Evolutionary conservation across 1,140 invertebrate species (phyloP).

Genomic region (Hyphantria cunea): DNA sequence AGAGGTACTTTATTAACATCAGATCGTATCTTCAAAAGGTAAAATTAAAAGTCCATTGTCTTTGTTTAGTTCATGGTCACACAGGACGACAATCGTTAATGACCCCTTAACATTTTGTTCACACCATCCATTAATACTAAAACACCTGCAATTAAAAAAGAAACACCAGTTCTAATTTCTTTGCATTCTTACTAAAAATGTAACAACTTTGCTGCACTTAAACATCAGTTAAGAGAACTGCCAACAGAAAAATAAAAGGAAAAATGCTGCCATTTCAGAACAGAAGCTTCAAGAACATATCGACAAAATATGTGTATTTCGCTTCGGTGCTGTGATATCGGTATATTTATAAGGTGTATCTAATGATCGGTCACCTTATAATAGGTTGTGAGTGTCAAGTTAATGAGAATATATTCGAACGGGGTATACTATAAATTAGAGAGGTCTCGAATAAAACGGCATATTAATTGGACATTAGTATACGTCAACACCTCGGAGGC

Average conservation of each 20-base stretch:
- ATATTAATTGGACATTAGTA: slow-evolving; percentile 76
- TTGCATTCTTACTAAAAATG: slow-evolving; percentile 39
- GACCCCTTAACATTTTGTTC: slow-evolving; percentile 66
- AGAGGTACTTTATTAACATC: slow-evolving; percentile 9
- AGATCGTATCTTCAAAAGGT: slow-evolving; percentile 14
- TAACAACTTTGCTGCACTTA: slow-evolving; percentile 33
- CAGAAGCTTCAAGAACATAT: slow-evolving; percentile 60
- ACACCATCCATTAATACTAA: slow-evolving; percentile 62
- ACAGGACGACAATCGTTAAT: slow-evolving; percentile 58
- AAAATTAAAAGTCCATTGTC: slow-evolving; percentile 32
- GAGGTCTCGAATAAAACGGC: slow-evolving; percentile 63
- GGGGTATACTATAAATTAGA: slow-evolving; percentile 70
- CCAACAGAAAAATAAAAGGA: slow-evolving; percentile 36
- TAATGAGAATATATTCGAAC: slow-evolving; percentile 75
- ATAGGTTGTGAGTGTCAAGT: slow-evolving; percentile 72
- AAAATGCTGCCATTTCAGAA: slow-evolving; percentile 38
- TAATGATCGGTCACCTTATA: slow-evolving; percentile 68
- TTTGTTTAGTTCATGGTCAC: slow-evolving; percentile 44
- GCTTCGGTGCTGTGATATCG: slow-evolving; percentile 51
- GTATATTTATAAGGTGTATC: slow-evolving; percentile 62
- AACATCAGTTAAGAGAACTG: slow-evolving; percentile 56
- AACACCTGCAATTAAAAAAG: slow-evolving; percentile 51
- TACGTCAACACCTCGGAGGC: slow-evolving; percentile 58
- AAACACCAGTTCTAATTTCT: slow-evolving; percentile 45
- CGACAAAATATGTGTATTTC: slow-evolving; percentile 66